Percentiles rank a stretch among this genome's conserved stretches.
phyloP scores from a whole-genome alignment of 2,797 vertebrate genomes.

The Mus minutoides region DNA sequence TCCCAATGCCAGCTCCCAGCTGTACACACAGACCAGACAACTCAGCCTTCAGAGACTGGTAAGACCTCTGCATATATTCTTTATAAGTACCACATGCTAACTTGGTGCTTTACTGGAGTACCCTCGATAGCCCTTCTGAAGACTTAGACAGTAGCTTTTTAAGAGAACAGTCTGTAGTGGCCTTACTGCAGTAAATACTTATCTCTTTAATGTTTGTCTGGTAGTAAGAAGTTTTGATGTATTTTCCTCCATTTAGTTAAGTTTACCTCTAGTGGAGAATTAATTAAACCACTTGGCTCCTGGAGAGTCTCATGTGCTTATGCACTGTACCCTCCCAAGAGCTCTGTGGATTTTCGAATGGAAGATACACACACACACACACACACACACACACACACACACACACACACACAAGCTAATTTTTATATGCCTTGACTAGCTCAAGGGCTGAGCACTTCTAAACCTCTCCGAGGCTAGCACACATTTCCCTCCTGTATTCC shows the following conservation, averaged over 20 bases:
- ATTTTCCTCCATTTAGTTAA: background rate
- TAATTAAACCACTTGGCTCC: background rate
- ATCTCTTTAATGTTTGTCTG: background rate
- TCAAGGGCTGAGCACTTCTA: background rate
- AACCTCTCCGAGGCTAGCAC: background rate
- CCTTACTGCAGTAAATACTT: background rate
- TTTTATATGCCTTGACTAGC: background rate
- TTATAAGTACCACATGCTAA: background rate
- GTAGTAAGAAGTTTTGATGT: background rate
- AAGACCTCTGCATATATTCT: slow-evolving; percentile 61
- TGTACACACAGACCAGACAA: slow-evolving; percentile 88
- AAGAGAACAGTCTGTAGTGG: background rate
- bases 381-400: background rate
- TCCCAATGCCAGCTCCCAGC: slow-evolving; percentile 91
- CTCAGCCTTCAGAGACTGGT: slow-evolving; percentile 90
- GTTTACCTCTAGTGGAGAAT: background rate
- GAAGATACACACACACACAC: background rate
- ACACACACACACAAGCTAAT: background rate
- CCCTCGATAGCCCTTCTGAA: background rate
- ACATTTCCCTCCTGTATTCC: background rate
- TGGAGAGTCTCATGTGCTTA: background rate
- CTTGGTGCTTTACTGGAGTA: background rate
- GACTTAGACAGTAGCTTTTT: background rate
- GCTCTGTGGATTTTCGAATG: background rate
- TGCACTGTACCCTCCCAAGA: background rate